Percentiles rank a stretch among this genome's conserved stretches.
Evolutionary conservation across 2,797 vertebrate species (phyloP).

Genomic region (Chelonia mydas): DNA sequence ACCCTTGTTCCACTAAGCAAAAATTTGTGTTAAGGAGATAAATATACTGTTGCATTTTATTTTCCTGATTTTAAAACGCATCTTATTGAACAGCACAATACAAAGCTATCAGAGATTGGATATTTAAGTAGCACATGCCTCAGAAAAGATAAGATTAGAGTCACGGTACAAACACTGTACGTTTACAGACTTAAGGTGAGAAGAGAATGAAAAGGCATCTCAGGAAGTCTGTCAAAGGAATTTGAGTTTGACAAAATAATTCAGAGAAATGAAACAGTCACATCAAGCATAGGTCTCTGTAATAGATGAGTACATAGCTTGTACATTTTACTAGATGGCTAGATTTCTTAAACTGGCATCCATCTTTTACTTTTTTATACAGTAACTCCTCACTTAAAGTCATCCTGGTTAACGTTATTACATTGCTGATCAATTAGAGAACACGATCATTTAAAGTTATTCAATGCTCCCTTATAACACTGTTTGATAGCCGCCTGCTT

Average conservation of each 20-base stretch:
- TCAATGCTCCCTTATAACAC: no score
- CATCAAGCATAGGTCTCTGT: conserved; percentile 50
- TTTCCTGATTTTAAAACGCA: conserved; percentile 1
- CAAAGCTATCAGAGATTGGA: background rate
- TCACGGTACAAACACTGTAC: conserved; percentile 5
- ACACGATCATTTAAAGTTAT: no score
- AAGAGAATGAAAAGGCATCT: conserved; percentile 54
- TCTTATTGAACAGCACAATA: background rate
- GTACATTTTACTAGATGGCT: conserved; percentile 51
- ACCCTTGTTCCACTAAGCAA: background rate
- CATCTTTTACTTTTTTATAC: conserved; percentile 48
- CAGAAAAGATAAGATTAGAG: conserved; percentile 32
- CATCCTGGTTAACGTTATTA: no score
- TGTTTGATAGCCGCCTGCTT: no score
- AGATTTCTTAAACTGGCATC: conserved; percentile 49
- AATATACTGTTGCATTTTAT: background rate
- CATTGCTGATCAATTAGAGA: no score
- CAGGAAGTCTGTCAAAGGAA: conserved; percentile 46
- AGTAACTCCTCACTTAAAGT: no score
- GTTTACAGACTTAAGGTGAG: conserved; percentile 54
- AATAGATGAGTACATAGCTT: conserved; percentile 45
- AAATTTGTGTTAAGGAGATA: conserved; percentile 3
- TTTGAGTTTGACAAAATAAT: conserved; percentile 32
- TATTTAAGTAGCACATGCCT: conserved; percentile 14
- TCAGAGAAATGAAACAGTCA: conserved; percentile 42